Percentiles rank a stretch among this genome's conserved stretches.
phyloP scores from a whole-genome alignment of 1,140 invertebrate genomes.

The Penaeus japonicus region DNA sequence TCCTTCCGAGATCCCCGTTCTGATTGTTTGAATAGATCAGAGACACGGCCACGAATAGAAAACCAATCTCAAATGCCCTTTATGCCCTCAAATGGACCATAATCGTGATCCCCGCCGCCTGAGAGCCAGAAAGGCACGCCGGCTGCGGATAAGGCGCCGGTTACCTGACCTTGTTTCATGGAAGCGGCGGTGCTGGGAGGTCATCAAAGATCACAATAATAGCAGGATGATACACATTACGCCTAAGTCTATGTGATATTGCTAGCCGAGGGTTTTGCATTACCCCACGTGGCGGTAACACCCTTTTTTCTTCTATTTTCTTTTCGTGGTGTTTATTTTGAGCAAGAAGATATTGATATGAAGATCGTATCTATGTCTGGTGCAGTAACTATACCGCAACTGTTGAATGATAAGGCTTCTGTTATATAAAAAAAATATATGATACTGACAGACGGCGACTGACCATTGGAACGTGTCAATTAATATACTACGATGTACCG shows the following conservation, averaged over 20 bases:
- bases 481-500: too few relatives aligned
- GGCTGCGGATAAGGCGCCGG: not conserved
- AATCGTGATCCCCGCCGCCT: slow-evolving; percentile 25
- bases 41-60: not conserved
- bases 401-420: too few relatives aligned
- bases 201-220: slow-evolving; percentile 32
- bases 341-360: too few relatives aligned
- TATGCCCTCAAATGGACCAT: slow-evolving; percentile 37
- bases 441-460: too few relatives aligned
- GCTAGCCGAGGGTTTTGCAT: not conserved
- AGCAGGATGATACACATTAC: slow-evolving; percentile 35
- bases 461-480: too few relatives aligned
- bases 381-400: too few relatives aligned
- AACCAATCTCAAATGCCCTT: slow-evolving; percentile 39
- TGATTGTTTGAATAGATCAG: slow-evolving; percentile 19
- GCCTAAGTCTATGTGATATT: not conserved
- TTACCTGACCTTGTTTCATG: not conserved
- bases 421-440: too few relatives aligned
- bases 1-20: not conserved
- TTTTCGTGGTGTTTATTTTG: too few relatives aligned
- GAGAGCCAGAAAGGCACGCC: not conserved
- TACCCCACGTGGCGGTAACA: not conserved
- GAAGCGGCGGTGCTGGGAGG: not conserved
- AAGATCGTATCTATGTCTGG: too few relatives aligned
- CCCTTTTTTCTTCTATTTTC: too few relatives aligned